Evolutionary conservation across 2,888 invertebrate species (phyloP), one percentile per base, ranked within the genome.

Genomic region (Pecten maximus): DNA sequence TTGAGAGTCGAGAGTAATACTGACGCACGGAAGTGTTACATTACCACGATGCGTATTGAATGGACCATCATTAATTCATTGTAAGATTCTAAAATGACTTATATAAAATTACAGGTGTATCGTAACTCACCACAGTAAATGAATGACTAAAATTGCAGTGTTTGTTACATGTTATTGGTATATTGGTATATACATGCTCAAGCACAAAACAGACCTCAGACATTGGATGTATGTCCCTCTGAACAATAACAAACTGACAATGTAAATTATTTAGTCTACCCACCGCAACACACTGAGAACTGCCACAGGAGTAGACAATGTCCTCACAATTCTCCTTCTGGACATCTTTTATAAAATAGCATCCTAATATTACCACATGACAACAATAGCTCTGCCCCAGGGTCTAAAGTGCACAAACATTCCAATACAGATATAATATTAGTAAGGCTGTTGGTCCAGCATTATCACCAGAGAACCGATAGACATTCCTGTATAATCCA

Each of bases 401-500:
- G 0, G n/a, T 2, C 60, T 0, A 60, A 23, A 60, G n/a, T 60
- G 60, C 23, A 15, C 23, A 74, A 28, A 74, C 74, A 74, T 74
- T 28, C 74, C 74, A 28, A 35, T 74, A 35, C 35, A 10, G 74
- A 74, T 74, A 74, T 74, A 74, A 74, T 35, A 74, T 74, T 74
- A 74, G 74, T 74, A 23, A 74, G 74, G 35, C 74, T 74, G 74
- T 74, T 12, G 35, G 28, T 28, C 74, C 74, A 1, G 0, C 74
- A 74, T 74, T 74, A 74, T 74, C 74, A 74, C 74, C 50, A 54
- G 50, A 1, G 35, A 54, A 54, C 74, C 74, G 35, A 74, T 74
- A 28, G 74, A 74, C 74, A 74, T 74, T 74, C 74, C 74, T 74
- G 74, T 74, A 74, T 74, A 74, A 74, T 74, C 74, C 74, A 74